A percentile compares a stretch with the other conserved stretches of the same genome.
Evolutionary conservation across 23 tunicate genomes (phyloP).

Genomic region (Styela clava): DNA sequence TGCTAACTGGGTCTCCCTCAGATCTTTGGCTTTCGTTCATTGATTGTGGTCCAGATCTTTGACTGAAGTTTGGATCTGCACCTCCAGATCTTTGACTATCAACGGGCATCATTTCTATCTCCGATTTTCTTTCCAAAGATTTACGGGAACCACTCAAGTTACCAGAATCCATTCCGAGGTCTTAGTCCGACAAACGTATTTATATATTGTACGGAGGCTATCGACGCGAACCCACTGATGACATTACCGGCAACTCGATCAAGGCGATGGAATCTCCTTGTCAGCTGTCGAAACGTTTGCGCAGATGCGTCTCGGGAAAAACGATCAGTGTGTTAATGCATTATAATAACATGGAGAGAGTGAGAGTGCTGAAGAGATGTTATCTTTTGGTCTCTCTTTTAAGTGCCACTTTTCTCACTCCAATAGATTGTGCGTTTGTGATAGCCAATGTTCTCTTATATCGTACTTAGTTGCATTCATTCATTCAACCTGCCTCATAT

Average conservation of each 20-base stretch:
- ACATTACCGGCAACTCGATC: background rate
- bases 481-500: no score
- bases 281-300: background rate
- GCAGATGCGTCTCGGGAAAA: background rate
- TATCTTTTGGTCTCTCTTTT: background rate
- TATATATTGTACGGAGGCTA: background rate
- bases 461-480: no score
- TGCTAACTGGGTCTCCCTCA: slow-evolving; percentile 22
- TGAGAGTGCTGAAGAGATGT: background rate
- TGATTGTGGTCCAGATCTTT: background rate
- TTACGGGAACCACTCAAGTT: background rate
- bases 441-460: no score
- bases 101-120: background rate
- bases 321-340: background rate
- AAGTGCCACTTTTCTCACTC: background rate
- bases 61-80: background rate
- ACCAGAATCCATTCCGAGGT: background rate
- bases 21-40: background rate
- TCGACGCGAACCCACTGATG: background rate
- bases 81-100: background rate
- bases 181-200: background rate
- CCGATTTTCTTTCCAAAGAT: background rate
- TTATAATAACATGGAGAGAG: background rate
- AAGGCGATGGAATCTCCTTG: background rate
- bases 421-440: background rate